Conservation (phyloP, 2,113 vertebrate genomes). For the Ornithorhynchus anatinus region DNA sequence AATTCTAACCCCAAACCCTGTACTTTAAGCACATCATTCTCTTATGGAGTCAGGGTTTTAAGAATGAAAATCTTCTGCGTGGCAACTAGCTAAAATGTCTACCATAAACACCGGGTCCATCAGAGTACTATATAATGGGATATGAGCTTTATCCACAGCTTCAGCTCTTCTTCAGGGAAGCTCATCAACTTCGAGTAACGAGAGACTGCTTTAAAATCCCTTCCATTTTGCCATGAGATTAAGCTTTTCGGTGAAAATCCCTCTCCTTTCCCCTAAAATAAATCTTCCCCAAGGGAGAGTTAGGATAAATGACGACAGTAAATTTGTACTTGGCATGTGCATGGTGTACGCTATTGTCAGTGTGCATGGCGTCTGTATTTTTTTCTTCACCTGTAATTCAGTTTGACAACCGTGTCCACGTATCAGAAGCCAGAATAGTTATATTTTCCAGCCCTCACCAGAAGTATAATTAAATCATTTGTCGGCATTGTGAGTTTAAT, state of each 20-base stretch:
- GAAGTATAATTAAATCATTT: slow-evolving; percentile 45
- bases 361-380: slow-evolving; percentile 1
- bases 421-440: slow-evolving; percentile 26
- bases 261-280: neutral
- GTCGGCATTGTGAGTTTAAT: slow-evolving; percentile 36
- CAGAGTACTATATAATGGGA: neutral
- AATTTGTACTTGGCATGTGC: slow-evolving; percentile 3
- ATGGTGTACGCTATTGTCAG: neutral
- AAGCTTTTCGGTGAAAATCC: neutral
- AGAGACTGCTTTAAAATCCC: neutral
- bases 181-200: neutral
- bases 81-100: neutral
- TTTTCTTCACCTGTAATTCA: slow-evolving; percentile 45
- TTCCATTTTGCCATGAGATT: neutral
- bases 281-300: neutral
- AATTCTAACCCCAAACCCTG: neutral
- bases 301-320: slow-evolving; percentile 8
- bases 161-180: slow-evolving; percentile 13
- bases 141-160: neutral
- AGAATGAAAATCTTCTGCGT: neutral
- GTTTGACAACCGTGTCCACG: slow-evolving; percentile 26
- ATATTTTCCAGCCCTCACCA: slow-evolving; percentile 35
- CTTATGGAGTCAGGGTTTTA: neutral
- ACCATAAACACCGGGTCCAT: neutral
- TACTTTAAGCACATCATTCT: too few relatives aligned